Conservation (phyloP, 2,888 invertebrate genomes). For the Rhingia campestris region DNA sequence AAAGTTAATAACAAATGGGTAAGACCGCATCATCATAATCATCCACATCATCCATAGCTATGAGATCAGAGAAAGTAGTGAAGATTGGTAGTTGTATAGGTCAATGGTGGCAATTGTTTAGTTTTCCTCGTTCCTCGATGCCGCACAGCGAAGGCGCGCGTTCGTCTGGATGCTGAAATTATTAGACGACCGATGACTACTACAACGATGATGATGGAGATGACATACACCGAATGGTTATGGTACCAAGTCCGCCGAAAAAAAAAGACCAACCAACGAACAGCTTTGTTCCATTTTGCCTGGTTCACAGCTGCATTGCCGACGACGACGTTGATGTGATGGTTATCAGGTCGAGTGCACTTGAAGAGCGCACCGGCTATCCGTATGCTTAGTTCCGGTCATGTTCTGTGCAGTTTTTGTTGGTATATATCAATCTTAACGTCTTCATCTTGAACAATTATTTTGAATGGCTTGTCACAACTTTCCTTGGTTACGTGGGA, state of each 20-base stretch:
- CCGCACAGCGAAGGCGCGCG: conserved; percentile 11
- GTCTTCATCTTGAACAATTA: conserved; percentile 69
- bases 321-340: conserved; percentile 52
- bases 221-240: conserved; percentile 52
- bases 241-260: conserved; percentile 27
- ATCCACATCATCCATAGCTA: conserved; percentile 62
- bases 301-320: conserved; percentile 59
- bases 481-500: conserved; percentile 55
- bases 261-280: conserved; percentile 16
- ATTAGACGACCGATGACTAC: conserved; percentile 36
- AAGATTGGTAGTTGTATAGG: conserved; percentile 70
- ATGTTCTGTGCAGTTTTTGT: conserved; percentile 38
- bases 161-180: conserved; percentile 33
- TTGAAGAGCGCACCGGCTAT: conserved; percentile 47
- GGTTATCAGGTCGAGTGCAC: conserved; percentile 70
- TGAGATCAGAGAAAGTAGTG: conserved; percentile 73
- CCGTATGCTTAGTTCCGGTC: conserved; percentile 67
- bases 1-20: conserved; percentile 73
- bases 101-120: conserved; percentile 71
- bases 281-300: conserved; percentile 61
- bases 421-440: conserved; percentile 46
- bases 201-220: conserved; percentile 61
- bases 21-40: conserved; percentile 61
- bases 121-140: conserved; percentile 48
- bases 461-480: conserved; percentile 67